phyloP scores from a whole-genome alignment of 2,113 vertebrate species.

The Tetraodon nigroviridis region DNA sequence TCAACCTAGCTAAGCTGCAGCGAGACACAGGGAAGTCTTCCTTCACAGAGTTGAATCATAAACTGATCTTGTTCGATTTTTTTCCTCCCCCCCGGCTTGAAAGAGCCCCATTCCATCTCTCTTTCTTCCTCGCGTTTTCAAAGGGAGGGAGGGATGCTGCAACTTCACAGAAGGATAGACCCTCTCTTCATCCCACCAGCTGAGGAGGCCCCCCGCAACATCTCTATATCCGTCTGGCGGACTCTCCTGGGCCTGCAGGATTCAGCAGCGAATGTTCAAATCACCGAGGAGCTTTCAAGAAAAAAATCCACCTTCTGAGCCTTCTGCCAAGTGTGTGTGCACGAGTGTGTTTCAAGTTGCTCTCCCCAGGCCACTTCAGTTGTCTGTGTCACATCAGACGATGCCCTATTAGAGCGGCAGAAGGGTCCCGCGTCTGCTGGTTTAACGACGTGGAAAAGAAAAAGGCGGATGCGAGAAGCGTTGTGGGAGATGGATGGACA shows the following conservation, averaged over 20 bases:
- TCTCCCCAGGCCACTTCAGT: slow-evolving; percentile 63
- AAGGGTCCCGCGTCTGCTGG: slow-evolving; percentile 66
- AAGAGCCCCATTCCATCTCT: slow-evolving; percentile 47
- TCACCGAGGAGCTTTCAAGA: slow-evolving; percentile 67
- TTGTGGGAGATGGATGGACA: slow-evolving; percentile 40
- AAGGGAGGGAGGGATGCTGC: slow-evolving; percentile 58
- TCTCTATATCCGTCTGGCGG: slow-evolving; percentile 45
- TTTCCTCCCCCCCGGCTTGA: slow-evolving; percentile 30
- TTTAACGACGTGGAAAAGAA: slow-evolving; percentile 53
- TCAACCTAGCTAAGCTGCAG: slow-evolving; percentile 55
- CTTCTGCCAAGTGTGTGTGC: slow-evolving; percentile 22
- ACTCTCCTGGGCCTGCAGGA: slow-evolving; percentile 53
- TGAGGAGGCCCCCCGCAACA: slow-evolving; percentile 58
- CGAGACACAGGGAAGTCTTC: slow-evolving; percentile 66
- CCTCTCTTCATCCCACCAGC: slow-evolving; percentile 70
- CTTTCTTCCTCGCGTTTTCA: slow-evolving; percentile 61
- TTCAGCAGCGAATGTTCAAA: slow-evolving; percentile 58
- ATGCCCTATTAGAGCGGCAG: slow-evolving; percentile 67
- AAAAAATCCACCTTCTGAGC: slow-evolving; percentile 72
- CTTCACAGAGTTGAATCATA: slow-evolving; percentile 63
- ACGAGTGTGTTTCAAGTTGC: slow-evolving; percentile 63
- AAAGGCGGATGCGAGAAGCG: slow-evolving; percentile 41
- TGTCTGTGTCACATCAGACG: slow-evolving; percentile 70
- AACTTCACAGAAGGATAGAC: slow-evolving; percentile 69
- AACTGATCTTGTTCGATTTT: slow-evolving; percentile 77